phyloP scores from a whole-genome alignment of 2,797 vertebrate genomes.

The Bucorvus abyssinicus region DNA sequence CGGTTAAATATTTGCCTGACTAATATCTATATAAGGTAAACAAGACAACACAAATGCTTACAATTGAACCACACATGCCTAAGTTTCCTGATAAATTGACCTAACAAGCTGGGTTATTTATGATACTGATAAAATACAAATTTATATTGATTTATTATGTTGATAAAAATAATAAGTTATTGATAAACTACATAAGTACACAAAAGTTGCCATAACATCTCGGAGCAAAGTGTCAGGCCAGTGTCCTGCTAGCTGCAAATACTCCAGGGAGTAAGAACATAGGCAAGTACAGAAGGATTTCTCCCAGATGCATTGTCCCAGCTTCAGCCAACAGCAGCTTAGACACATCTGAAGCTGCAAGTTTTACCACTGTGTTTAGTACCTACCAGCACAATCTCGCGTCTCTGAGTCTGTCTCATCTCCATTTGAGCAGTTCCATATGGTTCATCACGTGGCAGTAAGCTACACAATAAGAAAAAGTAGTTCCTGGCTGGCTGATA shows the following conservation, averaged over 20 bases:
- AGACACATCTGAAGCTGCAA: background rate
- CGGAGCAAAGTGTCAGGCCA: background rate
- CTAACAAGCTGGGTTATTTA: background rate
- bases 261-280: background rate
- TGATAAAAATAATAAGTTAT: background rate
- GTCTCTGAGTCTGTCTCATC: background rate
- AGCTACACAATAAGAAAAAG: background rate
- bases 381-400: background rate
- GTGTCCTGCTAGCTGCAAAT: background rate
- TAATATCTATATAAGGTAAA: background rate
- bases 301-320: background rate
- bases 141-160: background rate
- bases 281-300: background rate
- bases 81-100: background rate
- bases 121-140: background rate
- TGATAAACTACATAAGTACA: background rate
- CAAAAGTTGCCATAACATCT: background rate
- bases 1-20: background rate
- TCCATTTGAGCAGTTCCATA: background rate
- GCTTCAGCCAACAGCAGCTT: background rate
- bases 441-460: background rate
- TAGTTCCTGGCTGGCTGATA: background rate
- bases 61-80: background rate
- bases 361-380: background rate
- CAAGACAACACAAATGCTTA: background rate